phyloP scores from a whole-genome alignment of 2,113 vertebrate species.

The Gymnorhina tibicen region DNA sequence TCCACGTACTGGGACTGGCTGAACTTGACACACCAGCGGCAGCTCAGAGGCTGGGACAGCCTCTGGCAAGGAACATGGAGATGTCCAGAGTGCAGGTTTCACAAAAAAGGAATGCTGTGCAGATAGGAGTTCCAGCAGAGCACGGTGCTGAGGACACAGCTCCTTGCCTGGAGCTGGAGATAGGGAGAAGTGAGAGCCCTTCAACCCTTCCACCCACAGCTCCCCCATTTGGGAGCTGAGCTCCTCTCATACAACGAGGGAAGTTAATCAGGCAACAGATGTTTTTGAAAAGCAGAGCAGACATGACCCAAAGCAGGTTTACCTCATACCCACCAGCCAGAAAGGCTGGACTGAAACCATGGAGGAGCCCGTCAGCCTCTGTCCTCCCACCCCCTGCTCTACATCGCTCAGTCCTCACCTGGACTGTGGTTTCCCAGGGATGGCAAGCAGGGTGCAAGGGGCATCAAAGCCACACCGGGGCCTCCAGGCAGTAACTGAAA shows the following conservation, averaged over 20 bases:
- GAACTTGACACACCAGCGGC: neutral
- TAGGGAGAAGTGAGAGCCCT: neutral
- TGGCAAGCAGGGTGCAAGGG: neutral
- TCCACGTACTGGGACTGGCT: neutral
- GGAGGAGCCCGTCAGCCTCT: neutral
- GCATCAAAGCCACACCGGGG: neutral
- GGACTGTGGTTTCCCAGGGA: neutral
- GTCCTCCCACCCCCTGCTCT: neutral
- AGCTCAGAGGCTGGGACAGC: neutral
- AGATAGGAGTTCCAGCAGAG: neutral
- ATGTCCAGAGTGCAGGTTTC: neutral
- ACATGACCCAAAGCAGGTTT: neutral
- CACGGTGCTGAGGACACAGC: neutral
- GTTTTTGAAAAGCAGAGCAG: neutral
- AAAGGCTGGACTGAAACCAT: neutral
- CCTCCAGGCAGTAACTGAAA: neutral
- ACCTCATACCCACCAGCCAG: neutral
- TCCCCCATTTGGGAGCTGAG: neutral
- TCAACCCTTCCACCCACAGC: neutral
- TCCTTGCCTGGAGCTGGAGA: neutral
- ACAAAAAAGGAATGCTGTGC: neutral
- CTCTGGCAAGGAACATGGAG: neutral
- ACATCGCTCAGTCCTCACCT: accelerated
- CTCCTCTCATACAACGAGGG: neutral
- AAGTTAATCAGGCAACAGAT: neutral